Base-by-base conservation (phyloP, 2,888 invertebrate species). In the Polietes domitor region DNA sequence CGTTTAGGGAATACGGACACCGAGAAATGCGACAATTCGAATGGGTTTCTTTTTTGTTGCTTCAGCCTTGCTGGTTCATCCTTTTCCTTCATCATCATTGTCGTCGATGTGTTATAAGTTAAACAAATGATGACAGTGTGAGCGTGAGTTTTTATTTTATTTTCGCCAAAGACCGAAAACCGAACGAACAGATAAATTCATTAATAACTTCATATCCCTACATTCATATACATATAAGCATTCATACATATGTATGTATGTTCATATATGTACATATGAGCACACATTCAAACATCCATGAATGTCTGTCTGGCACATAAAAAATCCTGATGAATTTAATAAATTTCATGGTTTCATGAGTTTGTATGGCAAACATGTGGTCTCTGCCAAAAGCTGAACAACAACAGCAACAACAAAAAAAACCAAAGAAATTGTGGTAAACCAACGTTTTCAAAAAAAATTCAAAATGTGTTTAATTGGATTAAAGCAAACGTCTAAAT, bases 11-110 rank as follows among this genome's bases (percentile, higher is more conserved):
- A 65, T 65, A 65, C n/a, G 32, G 32, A 63, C 32, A n/a, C 12
- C 4, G 6, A 5, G 32, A 15, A 28, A 21, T 21, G 61, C 41
- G 17, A 41, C 65, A 65, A 41, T 65, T 65, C 15, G 41, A 65
- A 37, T 65, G 41, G 0, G 21, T 61, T 6, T 55, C 21, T 15
- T 47, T n/a, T 10, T 24, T 61, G 28, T n/a, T 61, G 61, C n/a
- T n/a, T 28, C n/a, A n/a, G n/a, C n/a, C n/a, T n/a, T n/a, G n/a
- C n/a, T n/a, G n/a, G 7, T 61, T 32, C 17, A 26, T 61, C 61
- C 19, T n/a, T 58, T 12, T 83, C 76, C 79, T 21, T 19, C 72
- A 19, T 73, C 72, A 19, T 73, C 32, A 17, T 47, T 32, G 19
- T 28, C 78, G 63, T 47, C 63, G 37, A 21, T 21, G 65, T 65